Base-by-base conservation (phyloP, 2,888 invertebrate species). In the Gerris lacustris region DNA sequence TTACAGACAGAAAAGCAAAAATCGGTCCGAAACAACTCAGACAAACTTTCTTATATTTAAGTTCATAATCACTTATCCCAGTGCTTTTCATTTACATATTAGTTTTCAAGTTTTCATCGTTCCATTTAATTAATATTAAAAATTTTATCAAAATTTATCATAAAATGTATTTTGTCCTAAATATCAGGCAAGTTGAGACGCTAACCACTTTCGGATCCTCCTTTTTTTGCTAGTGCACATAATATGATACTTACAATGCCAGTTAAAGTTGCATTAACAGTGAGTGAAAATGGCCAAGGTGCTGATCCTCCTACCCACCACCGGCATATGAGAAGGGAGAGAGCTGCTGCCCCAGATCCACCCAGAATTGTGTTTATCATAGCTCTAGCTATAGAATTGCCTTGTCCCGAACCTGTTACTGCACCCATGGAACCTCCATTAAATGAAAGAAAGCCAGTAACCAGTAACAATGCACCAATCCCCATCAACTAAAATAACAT, bases 381-480 rank as follows among this genome's bases (percentile, higher is more conserved):
- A 6, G 82, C 79, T 6, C 78, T 72, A 6, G 82, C 80, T 6
- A 84, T 79, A 4, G 78, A 77, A 5, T 77, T 78, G 0, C 82
- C 82, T 73, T 82, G 82, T 6, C 82, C 82, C 0, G 78, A 76
- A 17, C 78, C 76, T 18, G 81, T 78, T 72, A 83, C 81, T 73
- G 79, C 78, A 1, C 80, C 80, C 76, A 81, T 76, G 0, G 83
- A 82, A 5, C 82, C 84, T 9, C 83, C 84, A 76, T 84, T 84
- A 78, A 84, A 84, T 2, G 84, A 82, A 70, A 84, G 77, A 77
- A 84, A 84, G 11, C 84, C 84, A 73, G 83, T 81, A 72, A 84
- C 79, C 63, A 84, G 78, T 69, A 84, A 81, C 76, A 84, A 81
- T 0, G 82, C 83, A 6, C 84, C 84, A 63, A 84, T 76, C 45